Conservation (phyloP, 2,797 vertebrate species). For the Cyclura pinguis region DNA sequence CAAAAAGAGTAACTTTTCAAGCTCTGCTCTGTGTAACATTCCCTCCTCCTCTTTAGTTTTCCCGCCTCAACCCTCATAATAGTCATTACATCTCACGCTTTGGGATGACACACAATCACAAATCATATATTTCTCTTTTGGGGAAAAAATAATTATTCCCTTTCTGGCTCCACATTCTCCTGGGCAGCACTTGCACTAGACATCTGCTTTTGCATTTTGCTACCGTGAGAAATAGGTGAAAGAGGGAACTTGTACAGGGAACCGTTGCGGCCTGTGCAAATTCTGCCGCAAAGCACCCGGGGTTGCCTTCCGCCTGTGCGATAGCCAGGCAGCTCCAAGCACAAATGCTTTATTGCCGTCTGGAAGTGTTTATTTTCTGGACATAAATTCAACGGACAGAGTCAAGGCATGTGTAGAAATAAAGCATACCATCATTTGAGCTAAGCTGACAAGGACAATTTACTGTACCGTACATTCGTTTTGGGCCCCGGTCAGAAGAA, state of each 20-base stretch:
- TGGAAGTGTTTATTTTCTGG: conserved; percentile 89
- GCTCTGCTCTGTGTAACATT: no score
- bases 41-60: no score
- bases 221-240: conserved; percentile 10
- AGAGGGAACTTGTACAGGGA: conserved; percentile 31
- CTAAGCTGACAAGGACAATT: conserved; percentile 87
- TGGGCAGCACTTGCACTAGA: background rate
- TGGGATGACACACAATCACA: background rate
- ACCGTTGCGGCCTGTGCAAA: conserved; percentile 63
- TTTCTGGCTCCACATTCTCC: background rate
- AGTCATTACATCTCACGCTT: background rate
- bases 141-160: background rate
- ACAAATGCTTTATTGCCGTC: conserved; percentile 84
- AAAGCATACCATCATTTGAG: conserved; percentile 88
- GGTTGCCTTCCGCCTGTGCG: conserved; percentile 72
- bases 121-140: background rate
- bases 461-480: conserved; percentile 84
- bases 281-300: conserved; percentile 63
- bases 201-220: background rate
- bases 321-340: conserved; percentile 78
- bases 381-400: conserved; percentile 87
- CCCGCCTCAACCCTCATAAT: no score
- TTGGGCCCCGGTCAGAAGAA: conserved; percentile 81
- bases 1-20: no score
- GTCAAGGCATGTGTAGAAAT: conserved; percentile 88